Conservation (phyloP, 2,888 invertebrate genomes). For the Morpho helenor region DNA sequence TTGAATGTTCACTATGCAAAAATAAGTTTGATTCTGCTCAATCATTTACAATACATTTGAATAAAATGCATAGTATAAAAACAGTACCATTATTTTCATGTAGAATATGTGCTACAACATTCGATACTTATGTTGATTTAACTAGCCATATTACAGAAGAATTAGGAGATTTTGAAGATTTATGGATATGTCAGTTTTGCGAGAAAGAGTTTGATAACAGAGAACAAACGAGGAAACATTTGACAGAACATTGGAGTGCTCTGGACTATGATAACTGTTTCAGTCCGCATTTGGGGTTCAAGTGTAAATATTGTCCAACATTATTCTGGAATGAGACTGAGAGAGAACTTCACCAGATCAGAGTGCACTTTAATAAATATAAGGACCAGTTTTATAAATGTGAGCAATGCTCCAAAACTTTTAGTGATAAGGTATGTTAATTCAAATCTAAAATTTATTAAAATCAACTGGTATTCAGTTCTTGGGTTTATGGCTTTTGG, state of each 20-base stretch:
- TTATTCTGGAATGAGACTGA: slow-evolving; percentile 75
- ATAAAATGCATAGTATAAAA: slow-evolving; percentile 59
- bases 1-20: slow-evolving; percentile 55
- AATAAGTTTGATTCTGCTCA: slow-evolving; percentile 40
- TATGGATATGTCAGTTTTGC: slow-evolving; percentile 76
- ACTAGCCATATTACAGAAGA: slow-evolving; percentile 51
- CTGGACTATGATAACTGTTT: slow-evolving; percentile 64
- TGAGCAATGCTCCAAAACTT: slow-evolving; percentile 52
- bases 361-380: slow-evolving; percentile 51
- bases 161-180: slow-evolving; percentile 59
- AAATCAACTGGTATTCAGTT: too few relatives aligned
- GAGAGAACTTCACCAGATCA: slow-evolving; percentile 63
- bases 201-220: slow-evolving; percentile 67
- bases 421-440: slow-evolving; percentile 65
- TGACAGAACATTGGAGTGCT: slow-evolving; percentile 54
- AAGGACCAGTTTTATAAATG: slow-evolving; percentile 64
- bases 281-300: slow-evolving; percentile 70
- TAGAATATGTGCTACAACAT: slow-evolving; percentile 58
- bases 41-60: slow-evolving; percentile 50
- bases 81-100: slow-evolving; percentile 54
- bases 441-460: too few relatives aligned
- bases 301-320: slow-evolving; percentile 67
- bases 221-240: slow-evolving; percentile 50
- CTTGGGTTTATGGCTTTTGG: too few relatives aligned
- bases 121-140: slow-evolving; percentile 54